A percentile compares a stretch with the other conserved stretches of the same genome.
phyloP scores from a whole-genome alignment of 2,797 vertebrate species.

The Euphonia xanthogaster region DNA sequence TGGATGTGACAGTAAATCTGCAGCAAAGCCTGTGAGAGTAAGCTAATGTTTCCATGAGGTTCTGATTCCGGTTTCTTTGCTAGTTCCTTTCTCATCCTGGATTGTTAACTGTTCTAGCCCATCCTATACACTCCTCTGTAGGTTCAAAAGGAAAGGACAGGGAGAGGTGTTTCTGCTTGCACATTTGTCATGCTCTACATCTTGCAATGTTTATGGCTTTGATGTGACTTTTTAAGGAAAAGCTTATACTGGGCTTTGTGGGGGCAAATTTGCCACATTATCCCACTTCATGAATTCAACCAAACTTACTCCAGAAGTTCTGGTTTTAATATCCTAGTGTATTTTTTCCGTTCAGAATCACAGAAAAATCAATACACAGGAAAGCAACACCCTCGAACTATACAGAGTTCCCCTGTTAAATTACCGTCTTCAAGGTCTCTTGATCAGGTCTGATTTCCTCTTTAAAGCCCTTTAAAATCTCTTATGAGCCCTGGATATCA shows the following conservation, averaged over 20 bases:
- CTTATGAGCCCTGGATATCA: constrained; percentile 34
- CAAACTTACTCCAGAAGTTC: constrained; percentile 59
- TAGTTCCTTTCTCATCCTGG: not conserved
- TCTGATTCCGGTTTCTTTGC: not conserved
- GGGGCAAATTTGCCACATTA: constrained; percentile 60
- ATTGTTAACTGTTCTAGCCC: not conserved
- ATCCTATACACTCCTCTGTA: not conserved
- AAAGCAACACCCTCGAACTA: constrained; percentile 26
- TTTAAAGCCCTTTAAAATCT: constrained; percentile 50
- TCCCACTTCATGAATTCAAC: constrained; percentile 55
- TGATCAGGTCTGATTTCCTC: constrained; percentile 59
- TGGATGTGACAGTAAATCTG: not conserved
- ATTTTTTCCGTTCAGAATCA: constrained; percentile 46
- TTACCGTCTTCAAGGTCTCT: not conserved
- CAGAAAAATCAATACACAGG: constrained; percentile 41
- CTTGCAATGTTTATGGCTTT: constrained; percentile 65
- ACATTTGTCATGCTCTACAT: constrained; percentile 24
- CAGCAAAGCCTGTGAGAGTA: not conserved
- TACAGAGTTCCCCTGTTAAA: constrained; percentile 8
- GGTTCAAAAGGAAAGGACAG: not conserved
- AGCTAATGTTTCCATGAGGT: not conserved
- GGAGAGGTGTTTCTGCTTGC: constrained; percentile 22
- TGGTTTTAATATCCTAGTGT: constrained; percentile 60
- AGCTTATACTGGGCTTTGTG: constrained; percentile 9
- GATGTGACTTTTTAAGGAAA: constrained; percentile 66